phyloP scores from a whole-genome alignment of 1,140 invertebrate species.

The Neodiprion lecontei region DNA sequence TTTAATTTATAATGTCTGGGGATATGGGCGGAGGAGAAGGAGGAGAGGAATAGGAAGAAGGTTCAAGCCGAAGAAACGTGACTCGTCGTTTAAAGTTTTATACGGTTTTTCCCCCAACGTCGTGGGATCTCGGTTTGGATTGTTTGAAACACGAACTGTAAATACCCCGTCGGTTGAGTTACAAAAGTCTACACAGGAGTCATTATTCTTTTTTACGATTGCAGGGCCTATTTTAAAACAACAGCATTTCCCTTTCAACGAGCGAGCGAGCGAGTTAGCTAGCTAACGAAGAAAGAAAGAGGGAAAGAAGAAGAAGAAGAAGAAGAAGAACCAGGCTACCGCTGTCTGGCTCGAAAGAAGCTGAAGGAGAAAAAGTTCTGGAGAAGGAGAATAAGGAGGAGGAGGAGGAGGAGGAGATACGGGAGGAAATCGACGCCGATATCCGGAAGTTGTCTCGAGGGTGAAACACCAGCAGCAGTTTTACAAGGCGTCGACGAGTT shows the following conservation, averaged over 20 bases:
- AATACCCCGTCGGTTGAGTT: constrained; percentile 8
- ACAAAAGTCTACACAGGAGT: constrained; percentile 33
- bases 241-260: constrained; percentile 33
- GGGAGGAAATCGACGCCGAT: constrained; percentile 27
- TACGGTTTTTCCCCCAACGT: too few species aligned
- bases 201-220: constrained; percentile 56
- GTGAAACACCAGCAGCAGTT: too few species aligned
- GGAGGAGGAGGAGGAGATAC: constrained; percentile 34
- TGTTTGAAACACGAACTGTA: constrained; percentile 16
- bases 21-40: too few species aligned
- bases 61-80: too few species aligned
- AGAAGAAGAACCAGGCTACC: constrained; percentile 34
- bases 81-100: too few species aligned
- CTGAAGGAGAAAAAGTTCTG: background rate
- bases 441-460: too few species aligned
- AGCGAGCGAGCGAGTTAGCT: constrained; percentile 25
- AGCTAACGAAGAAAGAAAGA: background rate
- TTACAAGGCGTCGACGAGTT: too few species aligned
- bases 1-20: constrained; percentile 3
- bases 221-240: constrained; percentile 56
- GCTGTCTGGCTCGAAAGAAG: constrained; percentile 32
- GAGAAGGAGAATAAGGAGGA: constrained; percentile 19
- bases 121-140: background rate
- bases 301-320: constrained; percentile 13
- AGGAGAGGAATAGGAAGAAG: too few species aligned